Conservation (phyloP, 2,888 invertebrate genomes). For the Sesia apiformis region DNA sequence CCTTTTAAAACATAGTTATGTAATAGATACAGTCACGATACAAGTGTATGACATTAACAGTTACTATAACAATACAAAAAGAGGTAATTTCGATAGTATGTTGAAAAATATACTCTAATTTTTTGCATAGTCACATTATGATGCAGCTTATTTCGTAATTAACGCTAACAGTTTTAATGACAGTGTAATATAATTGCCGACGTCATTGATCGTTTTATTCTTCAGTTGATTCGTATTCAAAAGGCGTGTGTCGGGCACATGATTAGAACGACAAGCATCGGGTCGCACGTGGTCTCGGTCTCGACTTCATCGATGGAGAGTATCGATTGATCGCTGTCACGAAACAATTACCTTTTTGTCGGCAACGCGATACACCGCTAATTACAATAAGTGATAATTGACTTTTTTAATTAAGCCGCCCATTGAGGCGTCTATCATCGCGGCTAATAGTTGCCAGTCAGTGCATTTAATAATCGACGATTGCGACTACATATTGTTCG, state of each 20-base stretch:
- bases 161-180: constrained; percentile 8
- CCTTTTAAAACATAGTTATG: no score
- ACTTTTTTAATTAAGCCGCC: constrained; percentile 62
- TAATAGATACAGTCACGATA: no score
- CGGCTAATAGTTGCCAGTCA: constrained; percentile 68
- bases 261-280: constrained; percentile 7
- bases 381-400: constrained; percentile 71
- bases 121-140: not conserved
- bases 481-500: constrained; percentile 36
- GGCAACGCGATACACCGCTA: constrained; percentile 57
- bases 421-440: constrained; percentile 63
- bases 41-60: no score
- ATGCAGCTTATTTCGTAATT: not conserved
- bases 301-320: constrained; percentile 22
- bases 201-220: constrained; percentile 11
- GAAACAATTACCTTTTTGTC: constrained; percentile 70
- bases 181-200: constrained; percentile 17
- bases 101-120: not conserved
- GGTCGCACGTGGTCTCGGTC: constrained; percentile 30
- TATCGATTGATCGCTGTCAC: constrained; percentile 46
- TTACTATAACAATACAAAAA: no score
- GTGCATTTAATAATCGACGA: constrained; percentile 61
- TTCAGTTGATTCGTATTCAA: not conserved
- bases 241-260: not conserved
- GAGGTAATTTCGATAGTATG: no score